These are phyloP conservation scores for Cephus pygmeus DNA, from an alignment of 2,888 invertebrate genomes.

Conservation along the genomic window DNA sequence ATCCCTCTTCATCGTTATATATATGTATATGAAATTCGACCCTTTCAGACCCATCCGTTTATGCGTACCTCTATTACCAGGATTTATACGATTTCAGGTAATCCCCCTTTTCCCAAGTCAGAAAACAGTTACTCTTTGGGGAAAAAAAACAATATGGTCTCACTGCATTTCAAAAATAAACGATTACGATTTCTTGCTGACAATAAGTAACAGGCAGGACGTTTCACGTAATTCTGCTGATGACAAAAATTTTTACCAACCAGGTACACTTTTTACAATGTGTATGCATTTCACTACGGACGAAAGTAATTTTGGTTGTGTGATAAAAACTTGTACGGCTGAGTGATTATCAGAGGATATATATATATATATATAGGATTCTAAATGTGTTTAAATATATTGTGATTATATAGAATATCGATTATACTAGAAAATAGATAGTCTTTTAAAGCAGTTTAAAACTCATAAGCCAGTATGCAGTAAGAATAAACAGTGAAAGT, in stretches of 20 bases:
- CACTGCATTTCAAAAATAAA: neutral
- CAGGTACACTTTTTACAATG: too few relatives aligned
- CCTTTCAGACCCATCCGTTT: neutral
- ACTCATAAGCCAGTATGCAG: neutral
- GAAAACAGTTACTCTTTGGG: neutral
- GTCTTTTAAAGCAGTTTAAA: neutral
- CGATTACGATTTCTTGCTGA: too few relatives aligned
- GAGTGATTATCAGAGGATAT: neutral
- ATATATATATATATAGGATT: too few relatives aligned
- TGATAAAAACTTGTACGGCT: neutral
- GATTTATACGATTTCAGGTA: neutral
- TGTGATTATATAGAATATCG: neutral
- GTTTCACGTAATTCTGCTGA: too few relatives aligned
- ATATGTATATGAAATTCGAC: neutral
- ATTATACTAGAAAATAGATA: neutral
- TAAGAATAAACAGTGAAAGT: neutral
- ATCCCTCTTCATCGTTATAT: constrained; percentile 9
- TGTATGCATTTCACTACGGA: neutral
- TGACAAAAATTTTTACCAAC: too few relatives aligned
- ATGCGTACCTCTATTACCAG: neutral
- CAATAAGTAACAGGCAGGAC: too few relatives aligned
- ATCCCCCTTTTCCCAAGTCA: neutral
- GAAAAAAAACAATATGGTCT: neutral
- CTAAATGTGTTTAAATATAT: neutral
- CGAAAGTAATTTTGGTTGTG: neutral